Conservation (phyloP, 35 echinoderm and acorn worm species). For the Lytechinus variegatus region DNA sequence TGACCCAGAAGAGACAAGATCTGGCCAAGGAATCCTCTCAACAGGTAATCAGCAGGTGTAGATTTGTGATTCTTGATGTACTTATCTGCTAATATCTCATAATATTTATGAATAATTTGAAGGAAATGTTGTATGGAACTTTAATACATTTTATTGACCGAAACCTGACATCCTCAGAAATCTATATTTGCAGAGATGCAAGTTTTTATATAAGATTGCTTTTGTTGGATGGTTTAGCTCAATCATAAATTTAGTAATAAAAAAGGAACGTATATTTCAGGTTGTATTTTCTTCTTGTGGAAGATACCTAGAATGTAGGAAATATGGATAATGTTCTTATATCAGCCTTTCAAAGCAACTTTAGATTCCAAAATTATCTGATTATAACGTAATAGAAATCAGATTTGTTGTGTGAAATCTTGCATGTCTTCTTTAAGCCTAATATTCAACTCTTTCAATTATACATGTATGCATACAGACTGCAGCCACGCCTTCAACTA, state of each 20-base stretch:
- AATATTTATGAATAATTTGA: too few relatives aligned
- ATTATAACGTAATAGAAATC: background rate
- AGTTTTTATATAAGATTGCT: too few relatives aligned
- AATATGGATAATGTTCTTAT: background rate
- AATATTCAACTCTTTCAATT: background rate
- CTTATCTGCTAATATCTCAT: too few relatives aligned
- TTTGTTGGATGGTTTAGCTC: too few relatives aligned
- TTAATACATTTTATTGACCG: too few relatives aligned
- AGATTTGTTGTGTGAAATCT: background rate
- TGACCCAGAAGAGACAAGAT: slow-evolving; percentile 96
- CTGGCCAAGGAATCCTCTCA: slow-evolving; percentile 66
- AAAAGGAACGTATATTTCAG: too few relatives aligned
- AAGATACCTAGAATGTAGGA: background rate
- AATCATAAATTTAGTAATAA: too few relatives aligned
- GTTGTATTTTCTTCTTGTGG: too few relatives aligned
- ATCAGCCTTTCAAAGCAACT: background rate
- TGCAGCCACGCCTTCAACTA: slow-evolving; percentile 64
- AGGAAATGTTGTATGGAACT: too few relatives aligned
- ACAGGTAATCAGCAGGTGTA: slow-evolving; percentile 36
- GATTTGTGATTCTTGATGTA: too few relatives aligned
- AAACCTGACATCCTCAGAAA: too few relatives aligned
- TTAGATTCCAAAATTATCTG: background rate
- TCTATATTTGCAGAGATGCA: too few relatives aligned
- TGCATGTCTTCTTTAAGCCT: background rate
- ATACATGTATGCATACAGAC: background rate